These are phyloP conservation scores for Simalia tracyae DNA, from an alignment of 2,797 vertebrate genomes.

Conservation along the genomic window DNA sequence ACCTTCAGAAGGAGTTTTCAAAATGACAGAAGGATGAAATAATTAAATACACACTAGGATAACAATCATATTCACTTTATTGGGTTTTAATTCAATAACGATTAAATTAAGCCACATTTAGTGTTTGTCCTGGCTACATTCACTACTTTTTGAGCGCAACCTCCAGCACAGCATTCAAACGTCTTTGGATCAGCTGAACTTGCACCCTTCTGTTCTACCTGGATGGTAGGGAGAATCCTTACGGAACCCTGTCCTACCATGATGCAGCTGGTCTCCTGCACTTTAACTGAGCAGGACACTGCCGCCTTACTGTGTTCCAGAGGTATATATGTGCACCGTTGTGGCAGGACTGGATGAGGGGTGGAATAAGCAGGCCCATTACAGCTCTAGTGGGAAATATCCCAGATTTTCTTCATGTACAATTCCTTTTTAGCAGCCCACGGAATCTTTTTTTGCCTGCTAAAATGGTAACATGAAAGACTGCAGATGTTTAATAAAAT, in stretches of 20 bases:
- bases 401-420: conserved; percentile 28
- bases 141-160: too few species aligned
- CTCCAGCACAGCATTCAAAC: too few species aligned
- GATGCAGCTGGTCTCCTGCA: background rate
- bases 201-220: background rate
- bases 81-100: too few species aligned
- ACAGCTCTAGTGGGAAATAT: background rate
- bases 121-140: too few species aligned
- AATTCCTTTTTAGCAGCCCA: conserved; percentile 46
- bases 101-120: too few species aligned
- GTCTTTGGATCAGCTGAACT: background rate
- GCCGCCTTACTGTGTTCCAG: background rate
- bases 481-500: conserved; percentile 42
- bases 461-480: conserved; percentile 56
- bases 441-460: conserved; percentile 48
- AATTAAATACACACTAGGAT: too few species aligned
- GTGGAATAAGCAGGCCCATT: background rate
- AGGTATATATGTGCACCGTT: background rate
- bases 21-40: background rate
- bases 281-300: background rate
- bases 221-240: background rate
- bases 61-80: too few species aligned
- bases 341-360: background rate
- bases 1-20: background rate
- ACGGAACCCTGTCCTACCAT: background rate